Evolutionary conservation across 1,140 invertebrate species (phyloP).

Genomic region (Trachelipus rathkii): DNA sequence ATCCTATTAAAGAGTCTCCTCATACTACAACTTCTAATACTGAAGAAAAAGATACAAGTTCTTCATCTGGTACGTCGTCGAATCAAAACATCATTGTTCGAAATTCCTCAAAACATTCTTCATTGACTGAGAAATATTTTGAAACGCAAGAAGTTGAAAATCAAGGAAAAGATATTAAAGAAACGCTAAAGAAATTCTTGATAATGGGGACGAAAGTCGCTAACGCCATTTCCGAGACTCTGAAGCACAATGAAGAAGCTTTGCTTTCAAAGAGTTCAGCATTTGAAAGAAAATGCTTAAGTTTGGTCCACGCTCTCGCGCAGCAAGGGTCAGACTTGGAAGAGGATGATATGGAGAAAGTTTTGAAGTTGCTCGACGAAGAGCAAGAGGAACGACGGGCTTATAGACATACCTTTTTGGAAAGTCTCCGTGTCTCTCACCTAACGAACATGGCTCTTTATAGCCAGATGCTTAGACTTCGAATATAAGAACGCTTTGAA

Average conservation of each 20-base stretch:
- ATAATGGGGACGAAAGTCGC: not conserved
- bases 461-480: not conserved
- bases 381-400: not conserved
- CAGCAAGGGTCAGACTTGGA: not conserved
- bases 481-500: not conserved
- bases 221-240: not conserved
- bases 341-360: slow-evolving; percentile 1
- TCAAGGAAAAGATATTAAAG: not conserved
- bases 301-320: not conserved
- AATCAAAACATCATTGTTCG: not conserved
- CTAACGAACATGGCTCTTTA: not conserved
- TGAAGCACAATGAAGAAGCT: slow-evolving; percentile 2
- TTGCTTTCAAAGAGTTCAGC: not conserved
- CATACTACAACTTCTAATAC: not conserved
- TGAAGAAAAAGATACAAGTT: not conserved
- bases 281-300: not conserved
- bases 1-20: not conserved
- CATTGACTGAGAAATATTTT: not conserved
- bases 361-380: not conserved
- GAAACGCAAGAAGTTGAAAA: not conserved
- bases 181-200: not conserved
- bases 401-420: not conserved
- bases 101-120: not conserved
- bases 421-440: not conserved
- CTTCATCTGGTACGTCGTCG: not conserved